Conservation (phyloP, 2,113 vertebrate species). For the Amia ocellicauda region DNA sequence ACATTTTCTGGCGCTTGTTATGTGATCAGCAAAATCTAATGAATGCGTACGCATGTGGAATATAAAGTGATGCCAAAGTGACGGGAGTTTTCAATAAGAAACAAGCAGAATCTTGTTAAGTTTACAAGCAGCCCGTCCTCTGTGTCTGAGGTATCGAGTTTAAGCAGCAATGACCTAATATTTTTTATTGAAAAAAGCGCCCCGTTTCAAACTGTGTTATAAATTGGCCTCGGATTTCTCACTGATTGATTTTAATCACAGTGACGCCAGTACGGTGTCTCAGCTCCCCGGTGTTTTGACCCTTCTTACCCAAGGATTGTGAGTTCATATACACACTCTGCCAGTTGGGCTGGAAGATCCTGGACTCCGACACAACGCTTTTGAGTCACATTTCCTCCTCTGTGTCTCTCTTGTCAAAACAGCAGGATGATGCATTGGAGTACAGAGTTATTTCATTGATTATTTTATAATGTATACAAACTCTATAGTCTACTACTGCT, state of each 20-base stretch:
- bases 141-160: conserved; percentile 36
- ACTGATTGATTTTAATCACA: conserved; percentile 4
- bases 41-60: not conserved
- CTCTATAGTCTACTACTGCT: too few relatives aligned
- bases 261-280: conserved; percentile 6
- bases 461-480: too few relatives aligned
- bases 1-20: not conserved
- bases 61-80: not conserved
- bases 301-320: not conserved
- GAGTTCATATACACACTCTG: not conserved
- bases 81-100: conserved; percentile 7
- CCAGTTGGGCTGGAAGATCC: not conserved
- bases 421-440: too few relatives aligned
- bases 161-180: conserved; percentile 43
- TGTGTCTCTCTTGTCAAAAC: too few relatives aligned
- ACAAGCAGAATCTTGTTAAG: conserved; percentile 9
- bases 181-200: conserved; percentile 31
- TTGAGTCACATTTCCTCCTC: too few relatives aligned
- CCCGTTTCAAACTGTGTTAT: conserved; percentile 18
- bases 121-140: conserved; percentile 32
- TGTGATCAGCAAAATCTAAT: conserved; percentile 4
- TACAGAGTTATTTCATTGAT: too few relatives aligned
- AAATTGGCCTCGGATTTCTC: conserved; percentile 22
- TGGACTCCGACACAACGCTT: too few relatives aligned
- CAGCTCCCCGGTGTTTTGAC: conserved; percentile 13